These are phyloP conservation scores for Phocoena sinus DNA, from an alignment of 2,113 vertebrate genomes.

Conservation along the genomic window DNA sequence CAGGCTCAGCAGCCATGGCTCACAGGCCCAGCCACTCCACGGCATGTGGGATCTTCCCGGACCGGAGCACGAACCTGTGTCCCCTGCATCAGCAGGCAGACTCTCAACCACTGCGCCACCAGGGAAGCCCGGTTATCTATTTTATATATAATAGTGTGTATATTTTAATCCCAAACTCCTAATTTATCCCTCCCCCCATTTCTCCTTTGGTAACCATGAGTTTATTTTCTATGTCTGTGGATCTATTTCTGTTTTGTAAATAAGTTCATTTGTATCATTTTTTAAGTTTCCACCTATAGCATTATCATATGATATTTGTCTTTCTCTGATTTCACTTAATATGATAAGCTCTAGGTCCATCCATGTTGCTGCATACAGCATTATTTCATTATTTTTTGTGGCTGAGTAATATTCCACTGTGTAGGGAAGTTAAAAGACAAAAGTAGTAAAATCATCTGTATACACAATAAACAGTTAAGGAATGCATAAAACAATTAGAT, in stretches of 20 bases:
- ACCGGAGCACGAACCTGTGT: too few relatives aligned
- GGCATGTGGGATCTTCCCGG: too few relatives aligned
- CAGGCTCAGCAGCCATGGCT: too few relatives aligned
- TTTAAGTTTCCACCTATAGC: neutral
- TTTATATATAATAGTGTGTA: neutral
- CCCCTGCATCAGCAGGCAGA: too few relatives aligned
- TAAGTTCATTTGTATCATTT: neutral
- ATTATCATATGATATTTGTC: neutral
- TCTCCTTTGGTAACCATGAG: neutral
- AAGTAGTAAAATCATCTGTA: neutral
- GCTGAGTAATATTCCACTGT: neutral
- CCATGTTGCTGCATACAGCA: neutral
- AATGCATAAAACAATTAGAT: neutral
- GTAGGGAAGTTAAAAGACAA: neutral
- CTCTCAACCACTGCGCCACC: too few relatives aligned
- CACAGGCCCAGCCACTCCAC: too few relatives aligned
- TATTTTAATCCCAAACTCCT: neutral
- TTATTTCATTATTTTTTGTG: neutral
- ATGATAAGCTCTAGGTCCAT: neutral
- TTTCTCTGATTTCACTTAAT: neutral
- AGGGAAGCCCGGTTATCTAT: neutral
- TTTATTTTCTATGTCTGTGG: neutral
- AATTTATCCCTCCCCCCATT: too few relatives aligned
- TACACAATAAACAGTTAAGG: neutral
- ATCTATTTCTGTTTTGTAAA: neutral